Percentiles rank a stretch among this genome's conserved stretches.
phyloP scores from a whole-genome alignment of 2,113 vertebrate genomes.

The Anarhynchus alexandrinus region DNA sequence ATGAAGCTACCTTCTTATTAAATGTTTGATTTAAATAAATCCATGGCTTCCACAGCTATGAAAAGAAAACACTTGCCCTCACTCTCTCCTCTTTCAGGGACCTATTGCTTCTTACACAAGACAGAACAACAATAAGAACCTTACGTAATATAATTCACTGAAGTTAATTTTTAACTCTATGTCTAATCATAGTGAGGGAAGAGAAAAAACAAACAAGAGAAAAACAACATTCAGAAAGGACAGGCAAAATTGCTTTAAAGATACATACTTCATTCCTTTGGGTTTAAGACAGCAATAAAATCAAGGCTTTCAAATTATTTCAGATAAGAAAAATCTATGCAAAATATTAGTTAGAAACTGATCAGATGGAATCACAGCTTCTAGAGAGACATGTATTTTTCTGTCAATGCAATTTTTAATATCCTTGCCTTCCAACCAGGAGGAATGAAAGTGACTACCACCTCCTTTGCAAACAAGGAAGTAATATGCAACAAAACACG shows the following conservation, averaged over 20 bases:
- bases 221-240: background rate
- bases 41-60: background rate
- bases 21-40: background rate
- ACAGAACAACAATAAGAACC: background rate
- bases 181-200: background rate
- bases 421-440: background rate
- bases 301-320: background rate
- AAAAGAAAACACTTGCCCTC: background rate
- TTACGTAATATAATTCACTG: background rate
- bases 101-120: background rate
- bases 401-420: background rate
- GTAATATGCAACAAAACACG: background rate
- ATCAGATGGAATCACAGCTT: background rate
- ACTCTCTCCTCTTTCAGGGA: background rate
- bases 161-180: background rate
- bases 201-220: background rate
- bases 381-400: background rate
- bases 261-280: background rate
- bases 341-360: background rate
- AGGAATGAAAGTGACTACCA: background rate
- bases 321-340: background rate
- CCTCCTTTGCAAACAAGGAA: background rate
- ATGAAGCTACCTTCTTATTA: background rate
- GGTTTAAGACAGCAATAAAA: background rate
- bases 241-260: background rate